phyloP scores from a whole-genome alignment of 2,113 vertebrate genomes.

The Triplophysa dalaica region DNA sequence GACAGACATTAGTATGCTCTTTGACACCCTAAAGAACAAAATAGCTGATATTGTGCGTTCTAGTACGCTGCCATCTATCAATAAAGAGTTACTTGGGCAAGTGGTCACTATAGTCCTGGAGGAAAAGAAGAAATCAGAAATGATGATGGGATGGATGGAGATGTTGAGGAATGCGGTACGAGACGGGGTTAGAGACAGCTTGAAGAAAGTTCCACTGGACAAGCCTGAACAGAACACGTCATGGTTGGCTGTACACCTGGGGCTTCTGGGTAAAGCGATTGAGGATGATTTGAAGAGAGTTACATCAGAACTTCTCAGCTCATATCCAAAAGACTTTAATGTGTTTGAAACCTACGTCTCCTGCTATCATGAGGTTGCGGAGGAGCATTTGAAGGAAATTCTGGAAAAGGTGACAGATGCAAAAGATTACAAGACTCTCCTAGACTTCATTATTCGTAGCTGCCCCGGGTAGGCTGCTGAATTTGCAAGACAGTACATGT shows the following conservation, averaged over 20 bases:
- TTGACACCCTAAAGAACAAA: slow-evolving; percentile 57
- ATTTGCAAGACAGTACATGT: background rate
- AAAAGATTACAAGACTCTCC: slow-evolving; percentile 65
- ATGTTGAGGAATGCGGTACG: slow-evolving; percentile 67
- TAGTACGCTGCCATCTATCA: slow-evolving; percentile 53
- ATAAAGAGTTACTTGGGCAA: slow-evolving; percentile 61
- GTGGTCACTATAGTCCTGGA: slow-evolving; percentile 70
- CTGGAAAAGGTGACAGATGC: slow-evolving; percentile 57
- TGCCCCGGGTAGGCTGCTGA: slow-evolving; percentile 68
- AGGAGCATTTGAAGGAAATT: slow-evolving; percentile 65
- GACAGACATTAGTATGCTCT: slow-evolving; percentile 71
- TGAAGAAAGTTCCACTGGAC: slow-evolving; percentile 58
- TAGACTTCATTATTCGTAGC: slow-evolving; percentile 68
- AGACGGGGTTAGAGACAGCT: slow-evolving; percentile 59
- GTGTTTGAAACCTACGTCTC: slow-evolving; percentile 72
- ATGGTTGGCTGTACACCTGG: slow-evolving; percentile 71
- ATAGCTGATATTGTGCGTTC: slow-evolving; percentile 64
- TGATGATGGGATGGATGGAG: slow-evolving; percentile 63
- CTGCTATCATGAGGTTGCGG: slow-evolving; percentile 61
- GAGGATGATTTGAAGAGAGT: slow-evolving; percentile 67
- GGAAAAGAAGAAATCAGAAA: slow-evolving; percentile 64
- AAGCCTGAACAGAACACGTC: slow-evolving; percentile 58
- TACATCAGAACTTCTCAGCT: slow-evolving; percentile 60
- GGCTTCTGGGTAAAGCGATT: slow-evolving; percentile 65
- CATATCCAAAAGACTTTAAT: slow-evolving; percentile 70